Conservation (phyloP, 1,140 invertebrate genomes). For the Diachasma alloeum region DNA sequence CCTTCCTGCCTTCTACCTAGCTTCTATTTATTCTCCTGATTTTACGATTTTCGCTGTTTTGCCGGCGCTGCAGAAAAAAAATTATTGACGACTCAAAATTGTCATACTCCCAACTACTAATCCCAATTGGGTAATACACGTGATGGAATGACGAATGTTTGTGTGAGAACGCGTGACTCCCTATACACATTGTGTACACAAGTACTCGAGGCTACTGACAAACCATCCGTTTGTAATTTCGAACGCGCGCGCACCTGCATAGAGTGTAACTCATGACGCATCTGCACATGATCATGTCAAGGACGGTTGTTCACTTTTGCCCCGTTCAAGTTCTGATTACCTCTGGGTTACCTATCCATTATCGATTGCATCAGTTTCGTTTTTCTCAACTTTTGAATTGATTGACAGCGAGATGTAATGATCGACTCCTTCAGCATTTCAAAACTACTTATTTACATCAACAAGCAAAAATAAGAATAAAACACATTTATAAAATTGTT, state of each 20-base stretch:
- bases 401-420: neutral
- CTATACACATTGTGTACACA: neutral
- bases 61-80: neutral
- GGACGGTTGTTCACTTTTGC: constrained; percentile 48
- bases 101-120: neutral
- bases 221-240: neutral
- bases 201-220: neutral
- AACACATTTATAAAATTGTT: no score
- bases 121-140: neutral
- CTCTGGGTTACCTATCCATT: neutral
- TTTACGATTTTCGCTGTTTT: neutral
- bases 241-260: neutral
- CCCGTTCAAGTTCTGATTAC: neutral
- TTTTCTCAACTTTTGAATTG: neutral
- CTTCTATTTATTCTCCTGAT: neutral
- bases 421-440: no score
- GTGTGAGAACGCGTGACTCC: neutral
- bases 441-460: no score
- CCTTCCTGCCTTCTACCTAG: neutral
- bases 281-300: constrained; percentile 43
- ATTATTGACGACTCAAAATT: neutral
- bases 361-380: neutral
- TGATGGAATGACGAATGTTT: neutral
- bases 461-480: no score
- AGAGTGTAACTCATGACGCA: neutral